These are phyloP conservation scores for Cetoscarus ocellatus DNA, from an alignment of 2,797 vertebrate species.

Conservation along the genomic window DNA sequence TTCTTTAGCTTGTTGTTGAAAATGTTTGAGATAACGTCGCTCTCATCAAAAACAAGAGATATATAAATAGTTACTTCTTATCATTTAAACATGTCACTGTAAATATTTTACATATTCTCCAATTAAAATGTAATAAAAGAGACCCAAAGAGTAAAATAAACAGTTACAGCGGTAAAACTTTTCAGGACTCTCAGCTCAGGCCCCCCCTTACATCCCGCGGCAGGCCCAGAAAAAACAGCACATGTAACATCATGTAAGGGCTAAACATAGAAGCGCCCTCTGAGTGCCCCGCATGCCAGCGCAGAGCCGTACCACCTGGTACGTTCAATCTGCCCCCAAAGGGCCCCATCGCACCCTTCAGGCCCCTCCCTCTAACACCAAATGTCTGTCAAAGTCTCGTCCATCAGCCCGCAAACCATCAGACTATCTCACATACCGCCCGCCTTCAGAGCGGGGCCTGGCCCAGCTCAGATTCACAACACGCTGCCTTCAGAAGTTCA, in stretches of 20 bases:
- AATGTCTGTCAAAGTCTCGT: conserved; percentile 78
- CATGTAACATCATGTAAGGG: conserved; percentile 82
- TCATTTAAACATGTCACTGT: background rate
- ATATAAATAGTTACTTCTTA: no score
- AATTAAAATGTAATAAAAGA: background rate
- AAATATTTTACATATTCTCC: no score
- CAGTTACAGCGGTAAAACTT: background rate
- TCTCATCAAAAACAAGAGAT: no score
- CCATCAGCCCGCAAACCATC: conserved; percentile 71
- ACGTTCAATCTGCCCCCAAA: conserved; percentile 77
- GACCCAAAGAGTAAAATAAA: background rate
- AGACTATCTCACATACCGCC: conserved; percentile 59
- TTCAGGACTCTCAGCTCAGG: conserved; percentile 29
- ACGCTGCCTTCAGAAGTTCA: conserved; percentile 53
- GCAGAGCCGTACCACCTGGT: conserved; percentile 78
- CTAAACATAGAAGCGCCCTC: conserved; percentile 82
- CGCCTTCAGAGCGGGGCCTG: conserved; percentile 38
- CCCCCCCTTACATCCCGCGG: conserved; percentile 54
- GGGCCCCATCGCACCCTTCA: conserved; percentile 20
- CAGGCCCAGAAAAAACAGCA: conserved; percentile 78
- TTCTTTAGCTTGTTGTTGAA: no score
- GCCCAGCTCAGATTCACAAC: conserved; percentile 49
- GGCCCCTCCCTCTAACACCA: conserved; percentile 34
- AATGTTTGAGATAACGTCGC: no score
- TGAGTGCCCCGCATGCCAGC: conserved; percentile 77